These are phyloP conservation scores for Danionella cerebrum DNA, from an alignment of 2,113 vertebrate species.

Conservation along the genomic window DNA sequence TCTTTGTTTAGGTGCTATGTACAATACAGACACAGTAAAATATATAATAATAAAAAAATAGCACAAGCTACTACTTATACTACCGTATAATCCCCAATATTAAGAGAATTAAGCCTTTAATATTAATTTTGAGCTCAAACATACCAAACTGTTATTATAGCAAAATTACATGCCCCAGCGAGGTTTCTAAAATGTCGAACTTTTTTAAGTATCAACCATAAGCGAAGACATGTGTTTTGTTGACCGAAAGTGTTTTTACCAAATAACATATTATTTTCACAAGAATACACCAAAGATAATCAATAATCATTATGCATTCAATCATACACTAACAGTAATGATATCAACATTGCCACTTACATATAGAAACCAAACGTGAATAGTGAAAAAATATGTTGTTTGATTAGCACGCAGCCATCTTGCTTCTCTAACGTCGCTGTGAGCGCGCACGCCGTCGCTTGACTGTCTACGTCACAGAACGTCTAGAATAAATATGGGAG, in stretches of 20 bases:
- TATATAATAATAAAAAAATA: too few species aligned
- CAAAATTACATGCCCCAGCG: not conserved
- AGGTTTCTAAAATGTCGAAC: not conserved
- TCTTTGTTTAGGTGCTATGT: too few species aligned
- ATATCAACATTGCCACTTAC: constrained; percentile 33
- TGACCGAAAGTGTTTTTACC: not conserved
- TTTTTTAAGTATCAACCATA: not conserved
- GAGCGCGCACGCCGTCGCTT: constrained; percentile 16
- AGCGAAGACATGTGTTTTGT: not conserved
- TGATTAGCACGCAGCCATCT: constrained; percentile 50
- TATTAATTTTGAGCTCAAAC: too few species aligned
- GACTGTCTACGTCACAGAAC: constrained; percentile 42
- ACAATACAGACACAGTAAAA: too few species aligned
- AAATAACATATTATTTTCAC: not conserved
- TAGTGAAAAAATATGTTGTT: not conserved
- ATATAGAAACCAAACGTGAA: not conserved
- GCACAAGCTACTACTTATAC: too few species aligned
- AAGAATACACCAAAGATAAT: not conserved
- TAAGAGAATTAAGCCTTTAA: too few species aligned
- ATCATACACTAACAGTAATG: not conserved
- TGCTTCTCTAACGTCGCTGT: not conserved
- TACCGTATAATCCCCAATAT: too few species aligned
- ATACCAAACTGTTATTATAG: too few species aligned
- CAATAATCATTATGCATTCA: not conserved
- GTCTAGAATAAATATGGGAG: constrained; percentile 57